Evolutionary conservation across 2,797 vertebrate genomes (phyloP).

Genomic region (Neosalanx taihuensis): DNA sequence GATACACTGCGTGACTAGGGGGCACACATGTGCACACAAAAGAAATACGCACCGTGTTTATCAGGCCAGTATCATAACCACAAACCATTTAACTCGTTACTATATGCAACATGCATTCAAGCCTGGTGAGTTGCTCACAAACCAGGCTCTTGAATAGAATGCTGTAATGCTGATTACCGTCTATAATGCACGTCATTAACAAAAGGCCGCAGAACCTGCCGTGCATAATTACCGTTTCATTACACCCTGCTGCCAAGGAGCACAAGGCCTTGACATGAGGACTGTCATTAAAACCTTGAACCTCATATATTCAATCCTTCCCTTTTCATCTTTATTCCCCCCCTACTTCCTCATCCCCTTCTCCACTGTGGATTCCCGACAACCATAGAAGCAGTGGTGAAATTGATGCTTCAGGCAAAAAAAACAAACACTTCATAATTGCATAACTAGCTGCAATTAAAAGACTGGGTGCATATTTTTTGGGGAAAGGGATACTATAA

Average conservation of each 20-base stretch:
- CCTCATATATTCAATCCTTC: conserved; percentile 31
- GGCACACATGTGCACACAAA: conserved; percentile 13
- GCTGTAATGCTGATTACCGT: conserved; percentile 44
- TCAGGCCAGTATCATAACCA: not conserved
- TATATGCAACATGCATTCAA: not conserved
- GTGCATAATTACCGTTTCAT: conserved; percentile 71
- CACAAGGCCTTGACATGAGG: conserved; percentile 64
- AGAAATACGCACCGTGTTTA: not conserved
- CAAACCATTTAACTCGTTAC: too few species aligned
- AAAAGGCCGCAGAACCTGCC: conserved; percentile 52
- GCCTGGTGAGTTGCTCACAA: conserved; percentile 15
- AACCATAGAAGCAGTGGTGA: too few species aligned
- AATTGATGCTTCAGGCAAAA: not conserved
- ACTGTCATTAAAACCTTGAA: conserved; percentile 70
- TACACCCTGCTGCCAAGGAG: conserved; percentile 64
- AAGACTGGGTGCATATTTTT: too few species aligned
- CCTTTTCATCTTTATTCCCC: conserved; percentile 31
- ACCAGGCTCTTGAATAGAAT: not conserved
- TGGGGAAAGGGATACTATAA: too few species aligned
- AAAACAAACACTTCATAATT: not conserved
- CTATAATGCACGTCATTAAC: conserved; percentile 68
- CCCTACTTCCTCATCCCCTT: not conserved
- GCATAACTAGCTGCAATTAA: too few species aligned
- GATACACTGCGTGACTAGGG: conserved; percentile 48
- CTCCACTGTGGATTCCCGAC: not conserved